Conservation (phyloP, 2,797 vertebrate genomes). For the Eutrigla gurnardus region DNA sequence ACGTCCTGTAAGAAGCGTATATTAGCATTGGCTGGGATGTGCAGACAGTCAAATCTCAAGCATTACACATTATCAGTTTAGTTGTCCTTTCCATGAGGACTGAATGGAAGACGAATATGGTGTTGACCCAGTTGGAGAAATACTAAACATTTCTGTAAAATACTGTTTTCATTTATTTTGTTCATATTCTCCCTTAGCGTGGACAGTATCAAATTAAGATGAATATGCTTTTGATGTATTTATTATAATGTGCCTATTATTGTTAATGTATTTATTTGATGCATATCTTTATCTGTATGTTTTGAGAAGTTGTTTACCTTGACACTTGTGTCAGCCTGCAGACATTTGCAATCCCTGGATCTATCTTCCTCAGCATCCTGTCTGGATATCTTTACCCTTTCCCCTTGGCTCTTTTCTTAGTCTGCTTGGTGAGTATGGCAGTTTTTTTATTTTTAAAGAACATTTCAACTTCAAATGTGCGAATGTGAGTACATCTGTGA, state of each 20-base stretch:
- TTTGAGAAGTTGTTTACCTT: constrained; percentile 77
- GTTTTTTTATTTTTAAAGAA: not conserved
- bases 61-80: not conserved
- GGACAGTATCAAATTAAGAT: not conserved
- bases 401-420: constrained; percentile 95
- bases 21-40: not conserved
- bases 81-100: not conserved
- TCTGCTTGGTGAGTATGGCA: constrained; percentile 94
- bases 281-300: not conserved
- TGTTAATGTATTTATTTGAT: not conserved
- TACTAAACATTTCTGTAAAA: not conserved
- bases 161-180: not conserved
- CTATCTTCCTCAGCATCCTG: constrained; percentile 99
- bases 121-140: not conserved
- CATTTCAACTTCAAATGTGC: not conserved
- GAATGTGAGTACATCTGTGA: not conserved
- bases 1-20: not conserved
- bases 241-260: not conserved
- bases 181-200: not conserved
- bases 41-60: not conserved
- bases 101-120: not conserved
- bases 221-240: not conserved
- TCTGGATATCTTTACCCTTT: constrained; percentile 99
- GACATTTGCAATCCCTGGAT: constrained; percentile 99
- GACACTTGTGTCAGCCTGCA: constrained; percentile 90